Conservation (phyloP, 2,888 invertebrate genomes). For the Encarsia formosa region DNA sequence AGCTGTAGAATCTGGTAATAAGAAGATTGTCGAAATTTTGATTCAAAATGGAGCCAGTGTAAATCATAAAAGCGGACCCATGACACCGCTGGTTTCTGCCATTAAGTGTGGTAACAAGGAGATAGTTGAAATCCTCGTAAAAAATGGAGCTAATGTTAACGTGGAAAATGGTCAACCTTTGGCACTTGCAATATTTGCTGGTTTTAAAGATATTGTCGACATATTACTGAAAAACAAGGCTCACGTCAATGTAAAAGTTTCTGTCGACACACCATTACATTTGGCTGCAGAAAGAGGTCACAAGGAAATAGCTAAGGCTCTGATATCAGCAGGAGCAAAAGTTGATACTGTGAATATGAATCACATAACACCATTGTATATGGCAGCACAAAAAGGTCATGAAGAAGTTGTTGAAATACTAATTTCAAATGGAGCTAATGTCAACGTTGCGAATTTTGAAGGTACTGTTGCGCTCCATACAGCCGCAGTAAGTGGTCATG, state of each 20-base stretch:
- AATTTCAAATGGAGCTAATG: neutral
- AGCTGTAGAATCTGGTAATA: conserved; percentile 16
- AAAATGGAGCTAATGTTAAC: neutral
- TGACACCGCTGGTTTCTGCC: neutral
- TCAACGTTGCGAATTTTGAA: conserved; percentile 3
- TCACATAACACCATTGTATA: neutral
- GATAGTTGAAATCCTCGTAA: neutral
- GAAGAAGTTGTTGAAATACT: conserved; percentile 1
- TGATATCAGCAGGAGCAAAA: conserved; percentile 8
- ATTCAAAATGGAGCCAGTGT: neutral
- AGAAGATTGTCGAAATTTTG: neutral
- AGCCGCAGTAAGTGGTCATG: conserved; percentile 10
- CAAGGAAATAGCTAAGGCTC: conserved; percentile 3
- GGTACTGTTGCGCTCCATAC: conserved; percentile 4
- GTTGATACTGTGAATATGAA: neutral
- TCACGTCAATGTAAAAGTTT: conserved; percentile 5
- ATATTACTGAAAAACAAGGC: conserved; percentile 6
- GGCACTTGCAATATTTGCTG: conserved; percentile 1
- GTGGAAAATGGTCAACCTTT: neutral
- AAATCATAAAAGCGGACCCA: too few species aligned
- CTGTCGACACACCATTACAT: conserved; percentile 1
- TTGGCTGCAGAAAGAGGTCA: conserved; percentile 1
- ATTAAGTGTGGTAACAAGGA: neutral
- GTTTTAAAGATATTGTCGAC: conserved; percentile 2
- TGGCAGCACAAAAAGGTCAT: neutral